Percentiles rank a stretch among this genome's conserved stretches.
These are phyloP conservation scores for Siderastrea radians DNA, from an alignment of 92 coral and sea anemone species.

Conservation along the genomic window DNA sequence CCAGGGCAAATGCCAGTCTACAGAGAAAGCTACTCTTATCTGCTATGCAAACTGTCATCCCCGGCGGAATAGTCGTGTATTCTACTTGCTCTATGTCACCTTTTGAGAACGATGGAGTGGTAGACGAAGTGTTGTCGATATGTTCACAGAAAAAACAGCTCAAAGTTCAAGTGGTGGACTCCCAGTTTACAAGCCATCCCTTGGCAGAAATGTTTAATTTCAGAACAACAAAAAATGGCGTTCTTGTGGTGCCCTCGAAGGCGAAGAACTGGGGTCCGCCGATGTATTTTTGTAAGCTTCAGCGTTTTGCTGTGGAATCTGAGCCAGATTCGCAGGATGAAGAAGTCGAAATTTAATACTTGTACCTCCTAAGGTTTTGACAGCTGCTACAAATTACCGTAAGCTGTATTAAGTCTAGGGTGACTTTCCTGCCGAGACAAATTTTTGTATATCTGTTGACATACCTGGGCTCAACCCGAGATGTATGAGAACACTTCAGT, in stretches of 20 bases:
- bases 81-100: slow-evolving; percentile 75
- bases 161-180: slow-evolving; percentile 32
- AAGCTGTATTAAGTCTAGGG: too few species aligned
- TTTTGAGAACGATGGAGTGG: slow-evolving; percentile 72
- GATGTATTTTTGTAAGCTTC: slow-evolving; percentile 70
- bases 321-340: neutral
- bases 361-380: neutral
- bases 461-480: too few species aligned
- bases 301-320: slow-evolving; percentile 25
- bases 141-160: slow-evolving; percentile 12
- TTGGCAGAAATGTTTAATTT: slow-evolving; percentile 47
- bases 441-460: too few species aligned
- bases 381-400: neutral
- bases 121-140: slow-evolving; percentile 29
- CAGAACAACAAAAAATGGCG: slow-evolving; percentile 48
- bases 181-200: slow-evolving; percentile 13
- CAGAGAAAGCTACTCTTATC: slow-evolving; percentile 64
- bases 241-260: slow-evolving; percentile 65
- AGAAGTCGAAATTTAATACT: neutral
- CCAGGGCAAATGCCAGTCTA: slow-evolving; percentile 24
- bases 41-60: slow-evolving; percentile 53
- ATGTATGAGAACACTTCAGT: too few species aligned
- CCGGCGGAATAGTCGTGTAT: slow-evolving; percentile 70
- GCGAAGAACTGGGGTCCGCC: slow-evolving; percentile 79
- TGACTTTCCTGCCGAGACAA: too few species aligned